A percentile compares a stretch with the other conserved stretches of the same genome.
These are phyloP conservation scores for Megalurothrips usitatus DNA, from an alignment of 2,888 invertebrate genomes.

Conservation along the genomic window DNA sequence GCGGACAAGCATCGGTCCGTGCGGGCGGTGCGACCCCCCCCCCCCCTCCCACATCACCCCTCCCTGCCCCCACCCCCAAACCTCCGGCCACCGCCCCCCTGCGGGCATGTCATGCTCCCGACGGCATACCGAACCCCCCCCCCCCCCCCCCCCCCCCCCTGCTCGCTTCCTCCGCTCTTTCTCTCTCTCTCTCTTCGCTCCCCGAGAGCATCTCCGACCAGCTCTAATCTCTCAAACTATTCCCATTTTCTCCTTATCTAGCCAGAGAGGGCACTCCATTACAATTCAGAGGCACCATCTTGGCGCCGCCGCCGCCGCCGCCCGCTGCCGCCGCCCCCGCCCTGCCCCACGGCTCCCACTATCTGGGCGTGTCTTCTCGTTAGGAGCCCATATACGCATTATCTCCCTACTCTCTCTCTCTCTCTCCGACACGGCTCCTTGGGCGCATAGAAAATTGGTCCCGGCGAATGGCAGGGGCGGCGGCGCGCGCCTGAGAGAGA, in stretches of 20 bases:
- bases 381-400: neutral
- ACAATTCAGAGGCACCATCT: slow-evolving; percentile 22
- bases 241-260: slow-evolving; percentile 26
- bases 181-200: too few relatives aligned
- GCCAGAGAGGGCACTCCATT: slow-evolving; percentile 17
- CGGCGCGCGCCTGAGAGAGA: too few relatives aligned
- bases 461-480: neutral
- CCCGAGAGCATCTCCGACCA: neutral
- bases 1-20: too few relatives aligned
- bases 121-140: too few relatives aligned
- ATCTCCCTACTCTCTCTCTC: neutral
- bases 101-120: too few relatives aligned
- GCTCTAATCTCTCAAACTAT: slow-evolving; percentile 26
- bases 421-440: neutral
- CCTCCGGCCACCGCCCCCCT: too few relatives aligned
- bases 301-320: neutral
- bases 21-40: too few relatives aligned
- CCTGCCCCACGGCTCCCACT: neutral
- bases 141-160: too few relatives aligned
- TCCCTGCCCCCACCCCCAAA: too few relatives aligned
- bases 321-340: neutral
- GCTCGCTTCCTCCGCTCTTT: too few relatives aligned
- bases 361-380: neutral
- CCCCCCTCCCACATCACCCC: too few relatives aligned
- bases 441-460: neutral